These are phyloP conservation scores for Peromyscus melanophrys DNA, from an alignment of 2,797 vertebrate genomes.

Conservation along the genomic window DNA sequence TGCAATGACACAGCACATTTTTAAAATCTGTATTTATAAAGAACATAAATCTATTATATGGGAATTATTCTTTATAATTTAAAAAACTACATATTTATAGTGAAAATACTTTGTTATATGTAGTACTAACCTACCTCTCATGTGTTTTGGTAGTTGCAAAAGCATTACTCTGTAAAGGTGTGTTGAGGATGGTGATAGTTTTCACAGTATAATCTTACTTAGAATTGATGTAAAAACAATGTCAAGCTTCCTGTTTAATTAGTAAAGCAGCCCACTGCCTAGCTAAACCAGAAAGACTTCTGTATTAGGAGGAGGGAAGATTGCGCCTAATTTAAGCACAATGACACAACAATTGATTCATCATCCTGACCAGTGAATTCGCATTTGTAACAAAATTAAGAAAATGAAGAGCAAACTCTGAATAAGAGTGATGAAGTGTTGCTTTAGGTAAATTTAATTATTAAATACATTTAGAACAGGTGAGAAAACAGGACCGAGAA, in stretches of 20 bases:
- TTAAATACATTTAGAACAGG: constrained; percentile 44
- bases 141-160: constrained; percentile 76
- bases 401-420: neutral
- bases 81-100: neutral
- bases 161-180: constrained; percentile 65
- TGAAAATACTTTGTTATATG: neutral
- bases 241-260: constrained; percentile 74
- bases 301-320: constrained; percentile 69
- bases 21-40: constrained; percentile 14
- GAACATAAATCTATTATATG: neutral
- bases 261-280: constrained; percentile 55
- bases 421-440: constrained; percentile 12
- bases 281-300: constrained; percentile 70
- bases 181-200: constrained; percentile 79
- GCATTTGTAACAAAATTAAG: constrained; percentile 70
- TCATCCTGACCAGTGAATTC: constrained; percentile 64
- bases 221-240: constrained; percentile 64
- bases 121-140: constrained; percentile 69
- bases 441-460: constrained; percentile 38
- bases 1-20: neutral
- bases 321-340: constrained; percentile 43
- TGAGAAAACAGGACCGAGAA: constrained; percentile 37
- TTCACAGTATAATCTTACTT: constrained; percentile 80
- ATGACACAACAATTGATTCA: constrained; percentile 69
- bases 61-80: neutral